Evolutionary conservation across 2,797 vertebrate genomes (phyloP).

Genomic region (Australoheros facetus): DNA sequence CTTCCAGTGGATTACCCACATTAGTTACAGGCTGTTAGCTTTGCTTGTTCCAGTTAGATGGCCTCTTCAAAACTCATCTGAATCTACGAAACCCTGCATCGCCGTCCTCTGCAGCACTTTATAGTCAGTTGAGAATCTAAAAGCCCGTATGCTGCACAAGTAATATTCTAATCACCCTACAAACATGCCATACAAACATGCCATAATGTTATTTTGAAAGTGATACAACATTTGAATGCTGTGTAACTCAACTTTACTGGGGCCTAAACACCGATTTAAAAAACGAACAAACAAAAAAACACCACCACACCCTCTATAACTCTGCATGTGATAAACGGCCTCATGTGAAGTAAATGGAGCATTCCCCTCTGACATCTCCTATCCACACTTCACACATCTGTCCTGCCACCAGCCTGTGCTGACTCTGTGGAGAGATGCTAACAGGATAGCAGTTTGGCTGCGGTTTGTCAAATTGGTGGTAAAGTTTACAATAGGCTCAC

Average conservation of each 20-base stretch:
- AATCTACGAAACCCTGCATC: conserved; percentile 43
- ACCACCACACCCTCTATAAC: conserved; percentile 20
- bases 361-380: conserved; percentile 16
- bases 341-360: conserved; percentile 35
- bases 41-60: conserved; percentile 34
- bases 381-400: conserved; percentile 48
- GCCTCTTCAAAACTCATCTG: conserved; percentile 43
- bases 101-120: background rate
- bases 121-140: conserved; percentile 14
- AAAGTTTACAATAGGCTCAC: conserved; percentile 75
- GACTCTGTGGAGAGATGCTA: conserved; percentile 58
- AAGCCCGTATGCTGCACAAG: background rate
- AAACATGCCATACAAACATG: background rate
- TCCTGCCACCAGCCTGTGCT: conserved; percentile 25
- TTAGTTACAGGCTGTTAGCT: conserved; percentile 64
- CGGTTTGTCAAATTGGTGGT: conserved; percentile 64
- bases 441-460: conserved; percentile 51
- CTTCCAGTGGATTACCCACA: conserved; percentile 69
- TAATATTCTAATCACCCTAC: conserved; percentile 10
- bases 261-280: background rate
- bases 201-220: conserved; percentile 7
- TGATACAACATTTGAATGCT: background rate
- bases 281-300: conserved; percentile 4
- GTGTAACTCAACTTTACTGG: conserved; percentile 11
- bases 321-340: conserved; percentile 23